phyloP scores from a whole-genome alignment of 1,140 invertebrate genomes.

The Drosophila yakuba region DNA sequence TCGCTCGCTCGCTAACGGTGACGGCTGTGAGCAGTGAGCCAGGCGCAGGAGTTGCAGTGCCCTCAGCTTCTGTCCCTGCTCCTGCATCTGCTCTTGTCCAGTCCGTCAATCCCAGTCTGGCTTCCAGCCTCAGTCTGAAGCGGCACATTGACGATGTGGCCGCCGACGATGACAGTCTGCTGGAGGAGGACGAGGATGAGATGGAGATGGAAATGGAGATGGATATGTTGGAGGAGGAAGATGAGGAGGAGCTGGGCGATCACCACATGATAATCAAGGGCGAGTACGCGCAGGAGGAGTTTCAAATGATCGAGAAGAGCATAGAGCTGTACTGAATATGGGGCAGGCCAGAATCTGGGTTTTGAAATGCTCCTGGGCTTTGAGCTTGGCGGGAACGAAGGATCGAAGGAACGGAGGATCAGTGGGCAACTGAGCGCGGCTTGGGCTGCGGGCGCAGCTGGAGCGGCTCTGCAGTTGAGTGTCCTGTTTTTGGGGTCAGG shows the following conservation, averaged over 20 bases:
- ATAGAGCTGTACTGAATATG: constrained; percentile 63
- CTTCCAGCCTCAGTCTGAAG: constrained; percentile 29
- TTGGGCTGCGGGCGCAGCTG: constrained; percentile 7
- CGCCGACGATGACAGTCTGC: constrained; percentile 64
- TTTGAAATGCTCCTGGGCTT: constrained; percentile 38
- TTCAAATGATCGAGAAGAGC: constrained; percentile 63
- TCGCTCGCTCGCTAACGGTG: constrained; percentile 31
- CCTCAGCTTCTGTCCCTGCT: not conserved
- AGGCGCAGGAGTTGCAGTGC: not conserved
- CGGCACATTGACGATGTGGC: constrained; percentile 65
- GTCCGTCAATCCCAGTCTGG: not conserved
- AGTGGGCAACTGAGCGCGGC: constrained; percentile 23
- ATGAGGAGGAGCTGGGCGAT: constrained; percentile 29
- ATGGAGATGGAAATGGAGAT: constrained; percentile 23
- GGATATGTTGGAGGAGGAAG: constrained; percentile 27
- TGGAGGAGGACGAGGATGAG: constrained; percentile 61
- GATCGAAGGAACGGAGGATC: too few species aligned
- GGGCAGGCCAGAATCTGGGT: constrained; percentile 1
- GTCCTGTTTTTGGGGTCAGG: constrained; percentile 3
- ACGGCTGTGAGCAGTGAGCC: not conserved
- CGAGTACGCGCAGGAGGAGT: constrained; percentile 59
- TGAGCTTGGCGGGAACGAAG: not conserved
- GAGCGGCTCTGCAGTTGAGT: constrained; percentile 36
- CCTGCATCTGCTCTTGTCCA: not conserved
- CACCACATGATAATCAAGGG: constrained; percentile 54